phyloP scores from a whole-genome alignment of 2,797 vertebrate genomes.

The Brotula barbata region DNA sequence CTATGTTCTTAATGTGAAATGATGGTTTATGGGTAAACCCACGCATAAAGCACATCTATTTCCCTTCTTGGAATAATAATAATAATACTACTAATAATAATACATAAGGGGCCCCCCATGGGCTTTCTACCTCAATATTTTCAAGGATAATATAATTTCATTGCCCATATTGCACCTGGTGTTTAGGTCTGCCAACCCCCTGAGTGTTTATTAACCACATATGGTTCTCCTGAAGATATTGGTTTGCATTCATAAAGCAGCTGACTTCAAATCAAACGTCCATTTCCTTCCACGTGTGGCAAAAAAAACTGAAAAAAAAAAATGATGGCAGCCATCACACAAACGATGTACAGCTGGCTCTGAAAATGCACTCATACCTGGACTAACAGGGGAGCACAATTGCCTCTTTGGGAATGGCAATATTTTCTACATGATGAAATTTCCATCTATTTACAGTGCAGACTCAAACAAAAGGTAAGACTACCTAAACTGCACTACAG shows the following conservation, averaged over 20 bases:
- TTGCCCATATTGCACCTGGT: constrained; percentile 54
- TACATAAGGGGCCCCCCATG: constrained; percentile 31
- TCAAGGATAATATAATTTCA: constrained; percentile 60
- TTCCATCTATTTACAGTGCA: constrained; percentile 54
- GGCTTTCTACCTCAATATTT: constrained; percentile 48
- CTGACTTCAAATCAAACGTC: constrained; percentile 59
- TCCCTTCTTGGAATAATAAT: constrained; percentile 39
- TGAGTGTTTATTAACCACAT: constrained; percentile 59
- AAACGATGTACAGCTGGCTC: constrained; percentile 38
- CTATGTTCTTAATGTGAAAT: constrained; percentile 7
- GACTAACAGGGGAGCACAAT: constrained; percentile 51
- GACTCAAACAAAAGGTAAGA: constrained; percentile 65
- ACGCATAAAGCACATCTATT: constrained; percentile 28
- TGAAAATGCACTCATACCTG: constrained; percentile 38
- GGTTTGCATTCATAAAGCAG: constrained; percentile 55
- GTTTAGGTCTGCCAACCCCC: constrained; percentile 49
- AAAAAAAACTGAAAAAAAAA: too few species aligned
- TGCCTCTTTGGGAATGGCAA: constrained; percentile 48
- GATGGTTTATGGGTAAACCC: constrained; percentile 13
- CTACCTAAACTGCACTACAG: constrained; percentile 67
- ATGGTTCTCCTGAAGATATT: constrained; percentile 52
- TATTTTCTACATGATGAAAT: constrained; percentile 64
- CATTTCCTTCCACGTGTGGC: constrained; percentile 39
- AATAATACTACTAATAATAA: not conserved
- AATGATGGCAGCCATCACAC: constrained; percentile 57